Percentiles rank a stretch among this genome's conserved stretches.
phyloP scores from a whole-genome alignment of 2,797 vertebrate species.

The Acanthis flammea region DNA sequence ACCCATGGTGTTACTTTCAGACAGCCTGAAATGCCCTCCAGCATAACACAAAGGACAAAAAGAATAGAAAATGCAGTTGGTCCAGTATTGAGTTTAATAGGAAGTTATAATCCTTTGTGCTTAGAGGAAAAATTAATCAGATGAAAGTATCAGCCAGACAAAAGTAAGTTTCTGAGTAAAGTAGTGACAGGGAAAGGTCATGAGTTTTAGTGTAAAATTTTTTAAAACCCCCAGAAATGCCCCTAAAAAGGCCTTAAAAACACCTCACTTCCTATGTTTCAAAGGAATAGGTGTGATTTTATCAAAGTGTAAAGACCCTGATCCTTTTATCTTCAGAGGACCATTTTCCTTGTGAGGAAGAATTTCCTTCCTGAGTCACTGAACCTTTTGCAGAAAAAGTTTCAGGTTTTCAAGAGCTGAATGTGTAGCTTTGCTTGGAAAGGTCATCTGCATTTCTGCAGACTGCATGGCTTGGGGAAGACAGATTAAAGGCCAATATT shows the following conservation, averaged over 20 bases:
- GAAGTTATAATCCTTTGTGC: background rate
- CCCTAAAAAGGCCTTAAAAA: background rate
- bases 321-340: background rate
- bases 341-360: background rate
- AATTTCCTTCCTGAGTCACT: background rate
- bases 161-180: background rate
- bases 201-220: background rate
- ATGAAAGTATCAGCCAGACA: background rate
- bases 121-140: background rate
- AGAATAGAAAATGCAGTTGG: background rate
- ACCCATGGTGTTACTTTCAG: background rate
- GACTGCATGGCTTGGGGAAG: background rate
- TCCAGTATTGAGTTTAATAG: background rate
- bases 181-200: background rate
- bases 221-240: accelerated
- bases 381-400: background rate
- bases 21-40: background rate
- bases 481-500: background rate
- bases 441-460: background rate
- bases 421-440: background rate
- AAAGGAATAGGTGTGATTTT: background rate
- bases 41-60: background rate
- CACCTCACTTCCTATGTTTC: background rate
- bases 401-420: background rate
- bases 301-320: background rate